Evolutionary conservation across 2,797 vertebrate species (phyloP).

Genomic region (Protonibea diacanthus): DNA sequence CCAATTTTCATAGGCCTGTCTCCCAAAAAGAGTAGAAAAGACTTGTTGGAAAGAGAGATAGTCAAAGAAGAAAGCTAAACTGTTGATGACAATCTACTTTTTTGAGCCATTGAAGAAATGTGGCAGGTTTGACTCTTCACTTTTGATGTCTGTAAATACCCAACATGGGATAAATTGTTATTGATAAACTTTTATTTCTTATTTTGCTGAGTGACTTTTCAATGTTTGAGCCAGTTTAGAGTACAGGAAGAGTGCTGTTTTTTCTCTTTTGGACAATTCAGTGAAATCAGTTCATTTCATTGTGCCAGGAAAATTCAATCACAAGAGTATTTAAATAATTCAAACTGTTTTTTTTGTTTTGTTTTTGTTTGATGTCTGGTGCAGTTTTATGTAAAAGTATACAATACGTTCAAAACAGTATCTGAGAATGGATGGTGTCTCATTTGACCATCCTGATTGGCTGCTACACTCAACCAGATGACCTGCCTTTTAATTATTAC

Average conservation of each 20-base stretch:
- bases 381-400: conserved; percentile 71
- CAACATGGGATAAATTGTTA: conserved; percentile 69
- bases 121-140: conserved; percentile 76
- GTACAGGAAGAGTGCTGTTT: conserved; percentile 36
- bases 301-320: conserved; percentile 57
- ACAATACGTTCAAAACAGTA: conserved; percentile 65
- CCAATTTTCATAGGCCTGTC: conserved; percentile 64
- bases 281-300: conserved; percentile 61
- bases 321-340: conserved; percentile 71
- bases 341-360: conserved; percentile 19
- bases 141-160: conserved; percentile 80
- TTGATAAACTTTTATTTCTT: conserved; percentile 69
- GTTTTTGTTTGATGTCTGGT: conserved; percentile 61
- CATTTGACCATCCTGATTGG: conserved; percentile 66
- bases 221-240: conserved; percentile 79
- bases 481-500: conserved; percentile 63
- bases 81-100: conserved; percentile 85
- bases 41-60: conserved; percentile 42
- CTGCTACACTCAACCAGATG: conserved; percentile 78
- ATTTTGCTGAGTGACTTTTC: conserved; percentile 65
- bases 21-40: conserved; percentile 70
- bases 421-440: conserved; percentile 56
- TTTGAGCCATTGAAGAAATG: conserved; percentile 81
- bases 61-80: conserved; percentile 52
- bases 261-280: conserved; percentile 46